Evolutionary conservation across 2,113 vertebrate genomes (phyloP).

Genomic region (Pangasianodon gigas): DNA sequence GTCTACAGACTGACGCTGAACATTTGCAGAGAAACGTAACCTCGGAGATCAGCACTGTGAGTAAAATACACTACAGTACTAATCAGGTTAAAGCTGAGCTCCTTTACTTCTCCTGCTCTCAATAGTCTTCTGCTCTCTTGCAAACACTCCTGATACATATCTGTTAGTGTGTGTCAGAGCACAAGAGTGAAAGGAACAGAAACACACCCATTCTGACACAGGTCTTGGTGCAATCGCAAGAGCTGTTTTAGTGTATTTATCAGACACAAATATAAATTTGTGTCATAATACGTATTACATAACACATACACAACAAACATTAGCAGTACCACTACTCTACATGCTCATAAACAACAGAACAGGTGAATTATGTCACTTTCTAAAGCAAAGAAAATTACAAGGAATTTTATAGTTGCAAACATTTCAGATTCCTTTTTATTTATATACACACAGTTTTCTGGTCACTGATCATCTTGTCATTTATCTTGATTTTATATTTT

Average conservation of each 20-base stretch:
- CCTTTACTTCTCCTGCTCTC: neutral
- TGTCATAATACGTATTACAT: neutral
- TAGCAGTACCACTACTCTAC: neutral
- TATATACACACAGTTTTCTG: neutral
- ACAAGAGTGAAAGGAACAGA: neutral
- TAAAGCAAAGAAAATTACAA: neutral
- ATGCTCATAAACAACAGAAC: neutral
- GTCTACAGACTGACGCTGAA: constrained; percentile 53
- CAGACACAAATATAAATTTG: neutral
- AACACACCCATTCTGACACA: neutral
- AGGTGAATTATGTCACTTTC: neutral
- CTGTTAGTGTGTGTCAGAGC: neutral
- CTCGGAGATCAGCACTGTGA: constrained; percentile 59
- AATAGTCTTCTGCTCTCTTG: neutral
- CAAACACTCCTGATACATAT: neutral
- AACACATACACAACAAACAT: neutral
- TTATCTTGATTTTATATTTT: neutral
- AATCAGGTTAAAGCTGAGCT: neutral
- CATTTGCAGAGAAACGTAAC: constrained; percentile 37
- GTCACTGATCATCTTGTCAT: neutral
- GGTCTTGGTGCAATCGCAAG: neutral
- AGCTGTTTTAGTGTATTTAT: neutral
- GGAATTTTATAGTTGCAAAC: neutral
- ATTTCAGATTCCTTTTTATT: neutral
- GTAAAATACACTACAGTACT: constrained; percentile 23